Evolutionary conservation across 2,888 invertebrate genomes (phyloP), one percentile per base, ranked within the genome.

Genomic region (Protodeltote pygarga): DNA sequence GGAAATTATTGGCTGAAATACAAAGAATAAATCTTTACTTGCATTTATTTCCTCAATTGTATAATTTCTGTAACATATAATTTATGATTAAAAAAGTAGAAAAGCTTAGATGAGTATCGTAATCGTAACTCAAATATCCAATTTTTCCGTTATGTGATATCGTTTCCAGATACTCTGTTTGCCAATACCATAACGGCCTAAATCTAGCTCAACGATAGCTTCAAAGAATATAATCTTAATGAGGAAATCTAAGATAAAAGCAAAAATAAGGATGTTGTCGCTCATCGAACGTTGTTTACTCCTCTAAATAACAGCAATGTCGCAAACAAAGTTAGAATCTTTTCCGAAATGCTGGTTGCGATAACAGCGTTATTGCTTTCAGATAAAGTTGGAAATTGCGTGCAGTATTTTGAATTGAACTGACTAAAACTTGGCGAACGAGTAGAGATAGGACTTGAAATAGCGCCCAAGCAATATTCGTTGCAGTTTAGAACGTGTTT

Each of bases 231-330:
- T 13, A 27, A 39, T 25, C 20, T 28, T 31, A 42, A 42, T 35
- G 13, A 32, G 28, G 38, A 61, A 47, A 34, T 53, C 32, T n/a
- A 3, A 8, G 42, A 49, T 34, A 33, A 31, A 44, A 44, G 27
- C 34, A 24, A 45, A 47, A 57, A 46, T 46, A 42, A 38, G 35
- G 15, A 46, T 9, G 3, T 17, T 19, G 27, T 39, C 32, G 31
- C 25, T 42, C 51, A 57, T 57, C 28, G 31, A 37, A 63, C 15
- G 16, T 37, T 57, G 64, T 57, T 57, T 50, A 37, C 51, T 51
- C n/a, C 25, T 25, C 15, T 20, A 5, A 24, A 31, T 42, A 57
- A 57, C 33, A 37, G 39, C 39, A 27, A 16, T 60, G 19, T 46
- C 23, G 21, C 58, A 60, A 62, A 63, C 44, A 59, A 57, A 35